phyloP scores from a whole-genome alignment of 1,140 invertebrate genomes.

The Phthorimaea operculella region DNA sequence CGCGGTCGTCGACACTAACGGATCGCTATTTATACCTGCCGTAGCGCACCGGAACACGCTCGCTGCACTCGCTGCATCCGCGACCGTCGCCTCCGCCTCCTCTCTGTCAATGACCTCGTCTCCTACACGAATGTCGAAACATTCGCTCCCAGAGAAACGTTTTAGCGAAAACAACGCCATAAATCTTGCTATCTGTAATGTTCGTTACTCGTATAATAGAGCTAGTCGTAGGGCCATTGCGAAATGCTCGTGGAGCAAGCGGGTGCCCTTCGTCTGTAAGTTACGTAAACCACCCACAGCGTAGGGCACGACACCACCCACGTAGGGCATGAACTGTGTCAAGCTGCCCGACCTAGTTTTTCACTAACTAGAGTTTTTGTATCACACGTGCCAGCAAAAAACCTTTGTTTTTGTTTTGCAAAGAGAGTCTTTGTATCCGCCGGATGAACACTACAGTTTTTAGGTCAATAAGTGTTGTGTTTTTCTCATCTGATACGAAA shows the following conservation, averaged over 20 bases:
- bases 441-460: too few relatives aligned
- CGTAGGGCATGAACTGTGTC: constrained; percentile 51
- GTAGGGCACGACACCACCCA: constrained; percentile 43
- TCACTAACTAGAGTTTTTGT: constrained; percentile 30
- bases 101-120: constrained; percentile 61
- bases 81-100: constrained; percentile 29
- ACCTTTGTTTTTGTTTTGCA: not conserved
- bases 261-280: constrained; percentile 54
- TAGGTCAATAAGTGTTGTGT: too few relatives aligned
- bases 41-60: constrained; percentile 63
- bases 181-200: constrained; percentile 4
- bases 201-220: not conserved
- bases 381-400: constrained; percentile 21
- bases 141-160: not conserved
- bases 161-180: constrained; percentile 6
- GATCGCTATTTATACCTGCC: constrained; percentile 65
- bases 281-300: constrained; percentile 57
- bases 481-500: constrained; percentile 1
- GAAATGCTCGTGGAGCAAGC: constrained; percentile 45
- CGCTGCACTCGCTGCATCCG: constrained; percentile 61
- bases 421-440: not conserved
- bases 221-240: constrained; percentile 34
- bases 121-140: constrained; percentile 21
- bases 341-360: constrained; percentile 53
- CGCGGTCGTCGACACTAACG: constrained; percentile 65